A percentile compares a stretch with the other conserved stretches of the same genome.
Evolutionary conservation across 2,888 invertebrate species (phyloP).

Genomic region (Idaea aversata): DNA sequence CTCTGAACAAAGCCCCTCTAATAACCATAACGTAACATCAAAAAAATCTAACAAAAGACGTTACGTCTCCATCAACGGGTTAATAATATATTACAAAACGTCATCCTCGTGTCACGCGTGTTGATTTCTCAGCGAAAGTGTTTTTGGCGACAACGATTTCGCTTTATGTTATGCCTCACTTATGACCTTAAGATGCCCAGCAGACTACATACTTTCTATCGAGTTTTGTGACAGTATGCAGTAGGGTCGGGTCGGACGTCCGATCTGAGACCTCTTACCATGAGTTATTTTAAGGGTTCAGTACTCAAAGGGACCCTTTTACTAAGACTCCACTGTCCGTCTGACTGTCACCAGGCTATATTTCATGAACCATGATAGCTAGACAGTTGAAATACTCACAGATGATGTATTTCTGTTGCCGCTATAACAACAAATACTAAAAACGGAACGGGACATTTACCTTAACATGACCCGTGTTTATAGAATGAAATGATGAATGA

Average conservation of each 20-base stretch:
- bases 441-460: too few species aligned
- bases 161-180: conserved; percentile 39
- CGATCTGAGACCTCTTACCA: too few species aligned
- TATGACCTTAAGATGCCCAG: conserved; percentile 39
- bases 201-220: neutral
- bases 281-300: too few species aligned
- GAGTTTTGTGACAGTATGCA: neutral
- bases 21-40: conserved; percentile 35
- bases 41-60: conserved; percentile 33
- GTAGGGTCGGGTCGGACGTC: neutral
- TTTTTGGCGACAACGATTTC: conserved; percentile 35
- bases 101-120: conserved; percentile 26
- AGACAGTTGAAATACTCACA: too few species aligned
- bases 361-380: too few species aligned
- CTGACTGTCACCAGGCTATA: too few species aligned
- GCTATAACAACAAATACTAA: too few species aligned
- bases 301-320: too few species aligned
- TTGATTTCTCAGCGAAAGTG: conserved; percentile 48
- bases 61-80: conserved; percentile 30
- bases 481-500: too few species aligned
- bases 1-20: conserved; percentile 24
- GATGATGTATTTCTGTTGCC: too few species aligned
- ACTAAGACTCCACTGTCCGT: too few species aligned
- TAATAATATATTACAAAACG: conserved; percentile 34
- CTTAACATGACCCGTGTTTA: too few species aligned